These are phyloP conservation scores for Suricata suricatta DNA, from an alignment of 2,113 vertebrate genomes.

Conservation along the genomic window DNA sequence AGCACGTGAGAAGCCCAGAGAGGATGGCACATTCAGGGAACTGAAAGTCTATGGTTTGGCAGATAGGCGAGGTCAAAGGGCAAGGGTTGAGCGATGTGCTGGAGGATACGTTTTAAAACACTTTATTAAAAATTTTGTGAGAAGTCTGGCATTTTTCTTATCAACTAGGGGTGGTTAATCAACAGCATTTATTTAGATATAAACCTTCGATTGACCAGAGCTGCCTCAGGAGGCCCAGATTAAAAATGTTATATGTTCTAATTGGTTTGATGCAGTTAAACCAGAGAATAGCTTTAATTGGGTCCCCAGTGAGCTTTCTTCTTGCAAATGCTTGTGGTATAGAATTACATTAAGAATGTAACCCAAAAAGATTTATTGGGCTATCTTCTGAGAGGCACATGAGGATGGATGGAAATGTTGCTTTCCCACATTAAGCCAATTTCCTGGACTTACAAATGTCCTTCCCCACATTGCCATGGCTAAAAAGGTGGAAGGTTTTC, in stretches of 20 bases:
- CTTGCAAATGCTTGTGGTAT: background rate
- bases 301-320: background rate
- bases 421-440: background rate
- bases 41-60: background rate
- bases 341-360: background rate
- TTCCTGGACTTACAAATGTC: background rate
- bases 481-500: background rate
- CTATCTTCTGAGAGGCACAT: background rate
- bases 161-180: background rate
- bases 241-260: background rate
- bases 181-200: background rate
- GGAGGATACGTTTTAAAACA: background rate
- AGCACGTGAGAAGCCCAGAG: background rate
- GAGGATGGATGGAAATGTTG: background rate
- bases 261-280: background rate
- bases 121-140: background rate
- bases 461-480: background rate
- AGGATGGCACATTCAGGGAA: background rate
- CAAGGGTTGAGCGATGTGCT: fast-evolving
- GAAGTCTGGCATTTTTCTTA: background rate
- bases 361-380: background rate
- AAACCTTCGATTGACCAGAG: background rate
- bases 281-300: background rate
- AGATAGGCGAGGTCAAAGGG: background rate
- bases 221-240: background rate